Evolutionary conservation across 2,113 vertebrate species (phyloP).

Genomic region (Tyto alba): DNA sequence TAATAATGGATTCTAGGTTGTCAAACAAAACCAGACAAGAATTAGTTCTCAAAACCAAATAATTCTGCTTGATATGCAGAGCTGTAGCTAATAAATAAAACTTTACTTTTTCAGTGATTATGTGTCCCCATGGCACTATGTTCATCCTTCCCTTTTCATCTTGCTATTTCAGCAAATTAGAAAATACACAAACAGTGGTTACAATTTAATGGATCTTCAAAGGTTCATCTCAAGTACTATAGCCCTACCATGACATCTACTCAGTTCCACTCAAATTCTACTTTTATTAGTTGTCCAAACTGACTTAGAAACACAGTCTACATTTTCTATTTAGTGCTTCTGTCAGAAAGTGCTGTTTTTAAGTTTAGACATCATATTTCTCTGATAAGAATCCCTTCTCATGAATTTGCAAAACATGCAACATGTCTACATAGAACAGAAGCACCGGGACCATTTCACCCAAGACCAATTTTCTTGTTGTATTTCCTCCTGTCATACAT

Average conservation of each 20-base stretch:
- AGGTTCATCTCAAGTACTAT: background rate
- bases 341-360: background rate
- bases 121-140: background rate
- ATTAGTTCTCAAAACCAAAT: background rate
- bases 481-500: background rate
- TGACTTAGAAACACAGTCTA: background rate
- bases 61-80: background rate
- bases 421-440: background rate
- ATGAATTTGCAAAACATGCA: background rate
- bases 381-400: background rate
- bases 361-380: background rate
- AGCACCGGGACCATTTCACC: background rate
- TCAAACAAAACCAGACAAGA: constrained; percentile 20
- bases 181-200: background rate
- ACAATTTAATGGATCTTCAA: background rate
- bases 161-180: background rate
- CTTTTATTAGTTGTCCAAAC: background rate
- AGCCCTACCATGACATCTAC: background rate
- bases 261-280: background rate
- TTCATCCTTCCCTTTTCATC: background rate
- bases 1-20: constrained; percentile 76
- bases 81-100: background rate
- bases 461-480: background rate
- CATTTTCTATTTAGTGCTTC: background rate
- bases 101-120: background rate